phyloP scores from a whole-genome alignment of 2,113 vertebrate genomes.

The Todiramphus saurophagus region DNA sequence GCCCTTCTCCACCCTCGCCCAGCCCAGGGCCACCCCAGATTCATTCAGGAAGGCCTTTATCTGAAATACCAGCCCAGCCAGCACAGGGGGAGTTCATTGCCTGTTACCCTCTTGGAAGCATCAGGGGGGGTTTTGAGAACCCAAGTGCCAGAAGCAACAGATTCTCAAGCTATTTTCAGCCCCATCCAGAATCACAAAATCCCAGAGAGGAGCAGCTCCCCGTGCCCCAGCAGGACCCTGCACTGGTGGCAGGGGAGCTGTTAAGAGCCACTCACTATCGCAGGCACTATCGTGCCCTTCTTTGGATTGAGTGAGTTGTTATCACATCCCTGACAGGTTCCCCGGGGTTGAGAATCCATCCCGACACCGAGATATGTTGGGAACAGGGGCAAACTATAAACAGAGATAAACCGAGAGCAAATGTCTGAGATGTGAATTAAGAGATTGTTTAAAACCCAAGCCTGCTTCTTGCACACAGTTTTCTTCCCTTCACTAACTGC shows the following conservation, averaged over 20 bases:
- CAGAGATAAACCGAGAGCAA: not conserved
- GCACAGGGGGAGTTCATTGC: not conserved
- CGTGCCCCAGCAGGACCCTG: not conserved
- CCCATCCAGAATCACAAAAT: not conserved
- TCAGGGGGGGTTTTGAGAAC: not conserved
- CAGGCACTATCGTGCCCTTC: constrained; percentile 17
- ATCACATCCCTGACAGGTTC: constrained; percentile 48
- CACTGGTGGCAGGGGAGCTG: not conserved
- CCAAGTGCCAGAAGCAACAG: not conserved
- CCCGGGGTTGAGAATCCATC: constrained; percentile 25
- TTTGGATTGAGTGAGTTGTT: constrained; percentile 36
- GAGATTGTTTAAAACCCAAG: not conserved
- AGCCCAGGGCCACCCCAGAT: not conserved
- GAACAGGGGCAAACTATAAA: constrained; percentile 37
- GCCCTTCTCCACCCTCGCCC: not conserved
- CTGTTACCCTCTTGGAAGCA: not conserved
- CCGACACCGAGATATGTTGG: not conserved
- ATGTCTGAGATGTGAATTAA: not conserved
- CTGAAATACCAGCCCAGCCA: not conserved
- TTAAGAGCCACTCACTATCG: not conserved
- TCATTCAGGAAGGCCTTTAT: not conserved
- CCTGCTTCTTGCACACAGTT: not conserved
- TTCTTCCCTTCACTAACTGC: not conserved
- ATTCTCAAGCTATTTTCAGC: not conserved
- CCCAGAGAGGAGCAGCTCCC: accelerated